Percentiles rank a stretch among this genome's conserved stretches.
Conservation (phyloP, 2,113 vertebrate genomes). For the Cyanoramphus novaezelandiae region DNA sequence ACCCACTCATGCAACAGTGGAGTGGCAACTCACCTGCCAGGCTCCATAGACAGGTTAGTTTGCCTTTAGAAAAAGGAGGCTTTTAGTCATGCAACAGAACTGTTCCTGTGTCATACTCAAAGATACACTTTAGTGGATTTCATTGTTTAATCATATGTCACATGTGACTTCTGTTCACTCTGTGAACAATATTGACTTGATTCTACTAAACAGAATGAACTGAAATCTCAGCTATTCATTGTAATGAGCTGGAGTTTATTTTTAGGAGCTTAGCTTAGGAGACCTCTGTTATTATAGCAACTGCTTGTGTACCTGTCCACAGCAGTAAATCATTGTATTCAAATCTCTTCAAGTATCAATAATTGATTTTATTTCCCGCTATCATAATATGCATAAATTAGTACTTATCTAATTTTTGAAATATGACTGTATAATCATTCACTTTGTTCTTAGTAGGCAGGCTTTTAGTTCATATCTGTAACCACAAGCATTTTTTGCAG, state of each 20-base stretch:
- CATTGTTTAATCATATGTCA: not conserved
- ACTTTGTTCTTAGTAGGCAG: not conserved
- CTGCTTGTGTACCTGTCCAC: not conserved
- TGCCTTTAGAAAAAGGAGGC: not conserved
- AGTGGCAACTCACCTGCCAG: not conserved
- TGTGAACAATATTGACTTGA: not conserved
- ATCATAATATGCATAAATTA: not conserved
- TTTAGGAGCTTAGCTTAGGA: constrained; percentile 16
- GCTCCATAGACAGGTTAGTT: not conserved
- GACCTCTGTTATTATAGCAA: constrained; percentile 37
- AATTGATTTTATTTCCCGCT: not conserved
- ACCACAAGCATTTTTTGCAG: not conserved
- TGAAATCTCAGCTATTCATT: constrained; percentile 17
- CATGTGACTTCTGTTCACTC: not conserved
- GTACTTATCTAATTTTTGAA: not conserved
- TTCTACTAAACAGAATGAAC: constrained; percentile 4
- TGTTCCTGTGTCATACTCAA: not conserved
- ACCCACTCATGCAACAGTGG: not conserved
- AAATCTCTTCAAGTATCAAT: not conserved
- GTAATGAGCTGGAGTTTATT: constrained; percentile 7
- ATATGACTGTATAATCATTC: not conserved
- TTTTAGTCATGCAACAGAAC: not conserved
- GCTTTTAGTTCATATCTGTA: not conserved
- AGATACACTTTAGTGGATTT: not conserved
- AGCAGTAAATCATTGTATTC: not conserved